Evolutionary conservation across 2,113 vertebrate species (phyloP), one percentile per base, ranked within the genome.

Genomic region (Boulengeromyrus knoepffleri): DNA sequence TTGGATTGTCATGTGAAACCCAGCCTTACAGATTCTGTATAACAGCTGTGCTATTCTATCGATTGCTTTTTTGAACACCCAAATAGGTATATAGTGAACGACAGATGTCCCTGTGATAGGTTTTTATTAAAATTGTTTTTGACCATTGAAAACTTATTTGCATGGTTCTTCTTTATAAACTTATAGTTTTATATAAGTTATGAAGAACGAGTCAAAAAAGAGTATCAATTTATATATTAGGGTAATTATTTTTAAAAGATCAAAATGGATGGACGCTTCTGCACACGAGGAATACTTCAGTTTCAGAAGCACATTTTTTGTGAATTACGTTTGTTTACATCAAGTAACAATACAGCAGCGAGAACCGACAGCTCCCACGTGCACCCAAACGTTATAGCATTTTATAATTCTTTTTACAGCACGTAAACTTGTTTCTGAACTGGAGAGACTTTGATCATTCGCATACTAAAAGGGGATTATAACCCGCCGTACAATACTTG

Each of bases 101-200:
- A 90, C 89, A 88, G 36, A 88, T 88, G 50, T 88, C 87, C 90
- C 49, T 88, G 62, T 56, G 49, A 46, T 49, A 83, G 90, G 70
- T 90, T 90, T 88, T 53, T 88, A 80, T 87, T 88, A 88, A 90
- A 88, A n/a, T 45, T 53, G 66, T 56, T 90, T 88, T 87, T 53
- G 85, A 39, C 84, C 8, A 80, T 47, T 58, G 9, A 87, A 66
- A 21, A 88, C 47, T 27, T 88, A 52, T 42, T 80, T 80, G 74
- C 19, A 88, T 74, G 31, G 31, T 83, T 89, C 42, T 89, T 80
- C 77, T 52, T 56, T 45, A 42, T 56, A 88, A 88, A 88, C 27
- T 42, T 87, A 50, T 70, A 70, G 62, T 27, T 86, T 85, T 85
- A 85, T 27, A 86, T 47, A 46, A 27, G 46, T 27, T 47, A 86